Conservation (phyloP, 2,113 vertebrate genomes). For the Rhegmatorhina hoffmannsi region DNA sequence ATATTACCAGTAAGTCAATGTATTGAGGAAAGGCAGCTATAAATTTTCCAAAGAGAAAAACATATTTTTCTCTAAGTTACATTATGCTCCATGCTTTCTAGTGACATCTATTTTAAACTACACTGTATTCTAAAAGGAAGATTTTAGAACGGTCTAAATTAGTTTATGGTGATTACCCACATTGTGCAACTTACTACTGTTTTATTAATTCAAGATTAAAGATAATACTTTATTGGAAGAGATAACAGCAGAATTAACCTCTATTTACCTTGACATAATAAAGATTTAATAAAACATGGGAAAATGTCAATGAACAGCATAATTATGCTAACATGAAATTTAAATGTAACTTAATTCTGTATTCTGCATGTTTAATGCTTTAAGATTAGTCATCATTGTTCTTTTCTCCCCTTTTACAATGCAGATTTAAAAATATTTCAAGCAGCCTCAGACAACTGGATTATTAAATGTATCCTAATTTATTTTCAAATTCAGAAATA, state of each 20-base stretch:
- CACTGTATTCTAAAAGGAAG: slow-evolving; percentile 48
- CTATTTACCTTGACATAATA: slow-evolving; percentile 83
- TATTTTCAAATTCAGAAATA: slow-evolving; percentile 63
- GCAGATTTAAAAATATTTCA: slow-evolving; percentile 70
- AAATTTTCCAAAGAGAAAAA: background rate
- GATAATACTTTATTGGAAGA: slow-evolving; percentile 77
- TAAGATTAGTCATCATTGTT: slow-evolving; percentile 78
- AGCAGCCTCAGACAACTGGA: slow-evolving; percentile 38
- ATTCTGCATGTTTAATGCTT: slow-evolving; percentile 76
- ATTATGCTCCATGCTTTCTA: slow-evolving; percentile 48
- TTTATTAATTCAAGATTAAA: slow-evolving; percentile 84
- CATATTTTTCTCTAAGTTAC: background rate
- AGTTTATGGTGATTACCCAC: slow-evolving; percentile 71
- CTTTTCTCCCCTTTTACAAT: slow-evolving; percentile 61
- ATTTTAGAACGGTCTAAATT: slow-evolving; percentile 76
- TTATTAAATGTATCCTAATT: slow-evolving; percentile 69
- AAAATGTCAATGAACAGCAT: slow-evolving; percentile 75
- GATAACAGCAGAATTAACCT: slow-evolving; percentile 79
- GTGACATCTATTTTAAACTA: slow-evolving; percentile 64
- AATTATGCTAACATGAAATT: slow-evolving; percentile 82
- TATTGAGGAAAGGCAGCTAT: background rate
- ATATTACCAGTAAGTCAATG: background rate
- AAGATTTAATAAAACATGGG: slow-evolving; percentile 81
- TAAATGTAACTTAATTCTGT: slow-evolving; percentile 78
- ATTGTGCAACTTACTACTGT: slow-evolving; percentile 76